Evolutionary conservation across 1,140 invertebrate species (phyloP), one percentile per base, ranked within the genome.

Genomic region (Hyles euphorbiae): DNA sequence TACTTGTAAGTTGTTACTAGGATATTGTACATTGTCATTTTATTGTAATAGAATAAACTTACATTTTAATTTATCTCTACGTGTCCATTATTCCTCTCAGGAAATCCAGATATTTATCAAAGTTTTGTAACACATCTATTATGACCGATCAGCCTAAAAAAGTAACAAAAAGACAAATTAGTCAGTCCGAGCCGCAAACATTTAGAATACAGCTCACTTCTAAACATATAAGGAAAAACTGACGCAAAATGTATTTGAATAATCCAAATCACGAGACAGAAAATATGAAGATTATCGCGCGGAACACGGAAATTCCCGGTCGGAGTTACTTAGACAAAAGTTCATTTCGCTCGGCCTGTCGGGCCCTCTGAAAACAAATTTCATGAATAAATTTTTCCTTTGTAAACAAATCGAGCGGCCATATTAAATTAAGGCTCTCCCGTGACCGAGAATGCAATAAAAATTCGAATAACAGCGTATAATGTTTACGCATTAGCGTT

Each of bases 371-470:
- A 75, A 79, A 81, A 81, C 78, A 83, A 86, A 86, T 81, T 86
- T 83, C 79, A 81, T 83, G 81, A 86, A 86, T 86, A 86, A 83
- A 81, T 83, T 86, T 85, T 82, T 82, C 78, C 75, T 83, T 86
- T 83, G 83, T 83, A 83, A 86, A 86, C 79, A 86, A 86, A 86
- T 86, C 78, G 81, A 79, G 74, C 66, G 55, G 67, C 68, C 67
- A 74, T 85, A 85, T 85, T 85, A 81, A 81, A 83, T 85, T 83
- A 85, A 76, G 73, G 74, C 53, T 56, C 63, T 67, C 66, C 60
- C 55, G 70, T 59, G 69, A 68, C 70, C 58, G 68, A 53, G 61
- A 69, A 67, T 74, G 68, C 68, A 75, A 74, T 78, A 73, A 73
- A 72, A 70, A 58, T 48, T 36, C 59, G 48, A 67, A 62, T 59